phyloP scores from a whole-genome alignment of 2,888 invertebrate genomes.

The Imbricaverruca yamaguchii region DNA sequence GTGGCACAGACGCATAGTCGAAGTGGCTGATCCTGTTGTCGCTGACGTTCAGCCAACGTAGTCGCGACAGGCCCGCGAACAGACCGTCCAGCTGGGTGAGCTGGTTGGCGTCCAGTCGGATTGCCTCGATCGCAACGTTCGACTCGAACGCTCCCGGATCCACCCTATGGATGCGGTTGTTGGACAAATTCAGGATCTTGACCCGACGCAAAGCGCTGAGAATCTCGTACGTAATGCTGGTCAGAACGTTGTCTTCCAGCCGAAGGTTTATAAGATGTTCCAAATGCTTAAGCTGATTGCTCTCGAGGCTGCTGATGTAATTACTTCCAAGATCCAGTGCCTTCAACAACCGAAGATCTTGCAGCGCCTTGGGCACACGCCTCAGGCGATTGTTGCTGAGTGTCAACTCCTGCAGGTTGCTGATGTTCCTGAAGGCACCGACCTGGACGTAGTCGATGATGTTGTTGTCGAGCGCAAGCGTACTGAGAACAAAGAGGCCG shows the following conservation, averaged over 20 bases:
- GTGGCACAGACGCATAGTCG: slow-evolving; percentile 78
- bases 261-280: slow-evolving; percentile 65
- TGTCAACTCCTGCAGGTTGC: slow-evolving; percentile 71
- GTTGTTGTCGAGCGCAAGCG: slow-evolving; percentile 69
- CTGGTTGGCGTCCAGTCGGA: slow-evolving; percentile 73
- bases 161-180: neutral
- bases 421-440: slow-evolving; percentile 67
- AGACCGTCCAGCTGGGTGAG: slow-evolving; percentile 67
- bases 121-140: neutral
- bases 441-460: slow-evolving; percentile 64
- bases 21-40: slow-evolving; percentile 76
- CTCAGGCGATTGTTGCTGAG: slow-evolving; percentile 50
- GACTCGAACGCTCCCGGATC: neutral
- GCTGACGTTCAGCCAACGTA: slow-evolving; percentile 78
- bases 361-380: neutral
- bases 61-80: slow-evolving; percentile 69
- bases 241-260: slow-evolving; percentile 63
- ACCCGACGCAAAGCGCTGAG: neutral
- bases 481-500: slow-evolving; percentile 59
- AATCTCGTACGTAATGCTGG: slow-evolving; percentile 57
- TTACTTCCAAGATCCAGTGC: neutral
- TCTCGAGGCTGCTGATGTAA: neutral
- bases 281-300: slow-evolving; percentile 47
- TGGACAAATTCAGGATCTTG: neutral
- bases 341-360: neutral